Percentiles rank a stretch among this genome's conserved stretches.
These are phyloP conservation scores for Tigriopus californicus DNA, from an alignment of 2,888 invertebrate species.

Conservation along the genomic window DNA sequence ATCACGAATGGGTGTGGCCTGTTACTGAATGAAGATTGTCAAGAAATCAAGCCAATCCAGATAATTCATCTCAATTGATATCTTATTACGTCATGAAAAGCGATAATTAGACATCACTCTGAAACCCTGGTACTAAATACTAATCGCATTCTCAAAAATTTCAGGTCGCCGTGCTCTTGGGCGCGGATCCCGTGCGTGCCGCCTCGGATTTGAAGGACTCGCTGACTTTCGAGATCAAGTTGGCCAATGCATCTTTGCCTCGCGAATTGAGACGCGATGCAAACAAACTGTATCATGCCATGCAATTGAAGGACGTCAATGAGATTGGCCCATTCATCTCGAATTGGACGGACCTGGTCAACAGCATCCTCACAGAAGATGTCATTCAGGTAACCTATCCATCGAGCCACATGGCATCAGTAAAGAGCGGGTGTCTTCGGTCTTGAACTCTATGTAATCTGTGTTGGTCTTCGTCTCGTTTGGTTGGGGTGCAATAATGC, in stretches of 20 bases:
- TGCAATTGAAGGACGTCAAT: slow-evolving; percentile 55
- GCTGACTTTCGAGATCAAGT: slow-evolving; percentile 63
- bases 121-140: too few relatives aligned
- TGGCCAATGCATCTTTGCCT: slow-evolving; percentile 71
- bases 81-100: too few relatives aligned
- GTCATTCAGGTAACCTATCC: neutral
- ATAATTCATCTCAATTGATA: too few relatives aligned
- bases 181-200: slow-evolving; percentile 51
- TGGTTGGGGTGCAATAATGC: neutral
- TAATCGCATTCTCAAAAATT: too few relatives aligned
- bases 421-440: too few relatives aligned
- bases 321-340: slow-evolving; percentile 41
- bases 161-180: slow-evolving; percentile 63
- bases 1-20: too few relatives aligned
- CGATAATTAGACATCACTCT: too few relatives aligned
- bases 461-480: neutral
- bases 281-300: slow-evolving; percentile 74
- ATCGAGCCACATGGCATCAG: too few relatives aligned
- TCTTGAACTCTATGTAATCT: too few relatives aligned
- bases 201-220: slow-evolving; percentile 52
- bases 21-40: too few relatives aligned
- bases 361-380: slow-evolving; percentile 43
- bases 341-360: slow-evolving; percentile 59
- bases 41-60: too few relatives aligned
- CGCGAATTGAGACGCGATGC: slow-evolving; percentile 77